Conservation (phyloP, 2,113 vertebrate species). For the Poeciliopsis retropinna region DNA sequence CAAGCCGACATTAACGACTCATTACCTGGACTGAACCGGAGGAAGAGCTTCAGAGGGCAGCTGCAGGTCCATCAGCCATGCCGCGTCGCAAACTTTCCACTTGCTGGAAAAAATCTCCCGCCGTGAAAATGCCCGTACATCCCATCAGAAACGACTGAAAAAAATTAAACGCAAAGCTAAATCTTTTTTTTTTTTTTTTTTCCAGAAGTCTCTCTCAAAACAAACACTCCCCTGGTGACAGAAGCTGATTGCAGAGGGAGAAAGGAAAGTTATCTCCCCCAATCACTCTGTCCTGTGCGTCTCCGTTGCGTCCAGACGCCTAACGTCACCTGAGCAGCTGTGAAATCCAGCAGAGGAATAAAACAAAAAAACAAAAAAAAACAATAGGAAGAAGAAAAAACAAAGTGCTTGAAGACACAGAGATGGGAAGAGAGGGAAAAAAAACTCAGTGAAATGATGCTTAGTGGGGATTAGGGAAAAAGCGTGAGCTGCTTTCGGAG, state of each 20-base stretch:
- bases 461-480: conserved; percentile 45
- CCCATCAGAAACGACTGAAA: conserved; percentile 14
- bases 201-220: conserved; percentile 21
- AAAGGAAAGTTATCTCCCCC: conserved; percentile 42
- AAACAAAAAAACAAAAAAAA: neutral
- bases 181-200: too few relatives aligned
- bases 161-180: conserved; percentile 29
- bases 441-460: conserved; percentile 37
- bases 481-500: conserved; percentile 66
- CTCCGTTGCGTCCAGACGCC: conserved; percentile 36
- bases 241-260: neutral
- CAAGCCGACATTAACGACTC: neutral
- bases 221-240: conserved; percentile 20
- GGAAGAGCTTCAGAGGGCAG: conserved; percentile 51
- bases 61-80: conserved; percentile 48
- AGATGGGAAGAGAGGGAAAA: neutral
- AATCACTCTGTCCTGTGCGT: conserved; percentile 13
- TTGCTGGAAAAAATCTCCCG: conserved; percentile 48
- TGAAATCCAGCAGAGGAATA: conserved; percentile 9
- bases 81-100: conserved; percentile 61
- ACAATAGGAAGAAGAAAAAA: neutral
- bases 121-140: conserved; percentile 49
- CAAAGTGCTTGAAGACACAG: neutral
- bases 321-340: conserved; percentile 24
- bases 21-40: conserved; percentile 68